phyloP scores from a whole-genome alignment of 2,113 vertebrate genomes.

The Mormyrus iriodes region DNA sequence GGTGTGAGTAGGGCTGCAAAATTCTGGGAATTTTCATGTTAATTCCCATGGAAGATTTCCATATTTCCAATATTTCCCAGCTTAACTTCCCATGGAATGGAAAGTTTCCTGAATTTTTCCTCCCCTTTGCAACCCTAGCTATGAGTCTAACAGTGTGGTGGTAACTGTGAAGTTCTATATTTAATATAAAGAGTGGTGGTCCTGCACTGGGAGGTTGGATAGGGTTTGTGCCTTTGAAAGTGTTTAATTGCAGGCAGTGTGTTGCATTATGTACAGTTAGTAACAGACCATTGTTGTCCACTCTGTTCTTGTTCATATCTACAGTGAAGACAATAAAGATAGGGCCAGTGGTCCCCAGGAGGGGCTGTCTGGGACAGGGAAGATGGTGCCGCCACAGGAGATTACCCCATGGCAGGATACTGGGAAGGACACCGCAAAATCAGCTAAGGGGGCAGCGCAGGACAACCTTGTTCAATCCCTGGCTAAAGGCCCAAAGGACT shows the following conservation, averaged over 20 bases:
- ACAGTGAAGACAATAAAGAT: neutral
- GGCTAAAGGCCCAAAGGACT: neutral
- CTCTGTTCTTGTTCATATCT: neutral
- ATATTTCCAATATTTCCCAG: too few species aligned
- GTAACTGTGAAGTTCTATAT: neutral
- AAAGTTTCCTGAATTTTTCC: too few species aligned
- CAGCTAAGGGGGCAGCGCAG: neutral
- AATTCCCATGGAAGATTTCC: too few species aligned
- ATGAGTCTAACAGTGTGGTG: neutral
- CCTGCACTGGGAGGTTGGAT: neutral
- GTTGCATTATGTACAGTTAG: neutral
- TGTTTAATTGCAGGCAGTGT: neutral
- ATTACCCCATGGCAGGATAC: neutral
- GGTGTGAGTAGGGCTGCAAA: too few species aligned
- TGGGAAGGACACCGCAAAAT: neutral
- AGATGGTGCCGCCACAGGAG: neutral
- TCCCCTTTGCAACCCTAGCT: too few species aligned
- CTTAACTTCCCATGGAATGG: too few species aligned
- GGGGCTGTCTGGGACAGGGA: neutral
- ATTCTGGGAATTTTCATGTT: too few species aligned
- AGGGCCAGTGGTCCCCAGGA: neutral
- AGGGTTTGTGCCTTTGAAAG: neutral
- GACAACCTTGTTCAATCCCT: neutral
- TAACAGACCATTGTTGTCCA: neutral
- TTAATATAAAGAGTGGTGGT: neutral